phyloP scores from a whole-genome alignment of 2,888 invertebrate genomes.

The Pristionchus maxplancki region DNA sequence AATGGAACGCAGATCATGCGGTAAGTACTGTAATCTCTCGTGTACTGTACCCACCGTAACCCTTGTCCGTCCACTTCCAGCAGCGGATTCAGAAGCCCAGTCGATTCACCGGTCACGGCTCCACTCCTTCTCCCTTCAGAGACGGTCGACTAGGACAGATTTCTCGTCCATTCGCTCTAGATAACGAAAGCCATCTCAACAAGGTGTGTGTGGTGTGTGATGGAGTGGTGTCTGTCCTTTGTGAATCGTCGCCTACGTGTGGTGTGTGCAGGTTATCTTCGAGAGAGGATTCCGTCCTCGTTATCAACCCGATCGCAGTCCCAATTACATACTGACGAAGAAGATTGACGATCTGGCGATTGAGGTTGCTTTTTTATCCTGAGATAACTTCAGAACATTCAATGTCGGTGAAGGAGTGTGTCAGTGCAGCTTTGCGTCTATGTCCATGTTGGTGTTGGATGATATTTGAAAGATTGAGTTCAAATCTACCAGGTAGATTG shows the following conservation, averaged over 20 bases:
- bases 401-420: background rate
- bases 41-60: background rate
- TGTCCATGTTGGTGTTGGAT: background rate
- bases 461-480: no score
- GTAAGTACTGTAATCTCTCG: background rate
- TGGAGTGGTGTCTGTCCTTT: constrained; percentile 4
- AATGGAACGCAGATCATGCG: constrained; percentile 32
- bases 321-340: constrained; percentile 8
- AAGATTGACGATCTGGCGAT: constrained; percentile 4
- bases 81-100: background rate
- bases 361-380: background rate
- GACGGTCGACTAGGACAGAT: background rate
- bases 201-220: constrained; percentile 1
- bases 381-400: background rate
- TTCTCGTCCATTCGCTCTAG: constrained; percentile 6
- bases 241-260: constrained; percentile 12
- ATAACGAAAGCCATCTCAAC: constrained; percentile 18
- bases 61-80: background rate
- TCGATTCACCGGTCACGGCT: background rate
- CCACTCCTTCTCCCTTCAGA: background rate
- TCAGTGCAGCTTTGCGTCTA: background rate
- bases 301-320: background rate
- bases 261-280: constrained; percentile 44
- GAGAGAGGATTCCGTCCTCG: background rate
- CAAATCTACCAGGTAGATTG: background rate